phyloP scores from a whole-genome alignment of 2,113 vertebrate species.

The Triplophysa rosa region DNA sequence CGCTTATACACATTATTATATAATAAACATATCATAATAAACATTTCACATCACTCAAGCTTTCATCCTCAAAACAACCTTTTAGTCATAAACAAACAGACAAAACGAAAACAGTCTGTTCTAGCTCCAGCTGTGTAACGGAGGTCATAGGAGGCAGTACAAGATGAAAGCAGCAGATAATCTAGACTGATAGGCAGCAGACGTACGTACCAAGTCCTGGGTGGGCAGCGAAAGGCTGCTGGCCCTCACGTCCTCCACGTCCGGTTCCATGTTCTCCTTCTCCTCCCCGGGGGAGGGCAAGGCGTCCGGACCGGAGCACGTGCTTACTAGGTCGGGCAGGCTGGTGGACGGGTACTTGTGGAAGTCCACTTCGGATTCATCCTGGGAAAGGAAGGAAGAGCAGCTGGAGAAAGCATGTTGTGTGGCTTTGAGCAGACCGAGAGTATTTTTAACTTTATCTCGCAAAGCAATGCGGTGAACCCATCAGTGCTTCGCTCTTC shows the following conservation, averaged over 20 bases:
- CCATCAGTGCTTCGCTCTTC: constrained; percentile 44
- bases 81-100: constrained; percentile 26
- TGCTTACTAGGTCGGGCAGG: constrained; percentile 89
- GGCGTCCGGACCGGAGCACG: constrained; percentile 75
- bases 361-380: constrained; percentile 81
- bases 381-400: constrained; percentile 62
- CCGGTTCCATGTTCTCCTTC: constrained; percentile 79
- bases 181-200: constrained; percentile 30
- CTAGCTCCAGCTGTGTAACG: background rate
- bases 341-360: constrained; percentile 87
- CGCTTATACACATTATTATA: background rate
- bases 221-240: constrained; percentile 61
- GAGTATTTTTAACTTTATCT: constrained; percentile 50
- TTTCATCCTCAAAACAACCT: background rate
- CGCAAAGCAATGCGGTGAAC: constrained; percentile 25
- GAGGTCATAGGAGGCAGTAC: constrained; percentile 15
- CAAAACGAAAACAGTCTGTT: constrained; percentile 18
- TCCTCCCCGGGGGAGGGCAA: constrained; percentile 74
- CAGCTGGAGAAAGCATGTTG: constrained; percentile 5
- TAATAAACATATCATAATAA: background rate
- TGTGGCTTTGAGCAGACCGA: constrained; percentile 2
- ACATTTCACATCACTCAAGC: background rate
- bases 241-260: constrained; percentile 71
- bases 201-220: constrained; percentile 75
- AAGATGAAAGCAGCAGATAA: constrained; percentile 51